phyloP scores from a whole-genome alignment of 2,797 vertebrate genomes.

The Galagoides demidoff region DNA sequence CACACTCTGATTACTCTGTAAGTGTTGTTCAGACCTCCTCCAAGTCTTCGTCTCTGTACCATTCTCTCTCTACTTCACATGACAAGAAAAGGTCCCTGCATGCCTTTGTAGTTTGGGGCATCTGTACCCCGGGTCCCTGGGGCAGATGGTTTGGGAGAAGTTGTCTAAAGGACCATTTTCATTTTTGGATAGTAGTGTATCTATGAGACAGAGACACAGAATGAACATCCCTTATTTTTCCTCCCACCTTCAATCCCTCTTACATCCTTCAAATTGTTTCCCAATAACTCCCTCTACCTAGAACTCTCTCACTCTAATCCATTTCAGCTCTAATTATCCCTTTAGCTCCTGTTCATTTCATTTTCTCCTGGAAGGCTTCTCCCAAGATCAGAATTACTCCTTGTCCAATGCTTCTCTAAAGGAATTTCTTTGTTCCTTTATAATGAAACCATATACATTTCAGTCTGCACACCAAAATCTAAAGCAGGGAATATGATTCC shows the following conservation, averaged over 20 bases:
- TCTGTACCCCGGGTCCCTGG: not conserved
- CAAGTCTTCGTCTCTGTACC: not conserved
- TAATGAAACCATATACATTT: not conserved
- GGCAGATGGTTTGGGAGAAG: not conserved
- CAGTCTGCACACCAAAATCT: slow-evolving; percentile 22
- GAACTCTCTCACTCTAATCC: not conserved
- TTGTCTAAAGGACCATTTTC: not conserved
- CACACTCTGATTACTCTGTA: not conserved
- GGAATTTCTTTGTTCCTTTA: not conserved
- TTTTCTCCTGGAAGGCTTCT: slow-evolving; percentile 13
- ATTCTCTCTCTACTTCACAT: not conserved
- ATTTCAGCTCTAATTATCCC: not conserved
- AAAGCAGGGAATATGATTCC: not conserved
- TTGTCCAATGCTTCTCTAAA: not conserved
- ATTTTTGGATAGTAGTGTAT: not conserved
- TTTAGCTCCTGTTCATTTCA: not conserved
- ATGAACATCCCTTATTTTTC: not conserved
- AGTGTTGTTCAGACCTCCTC: not conserved
- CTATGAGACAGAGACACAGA: not conserved
- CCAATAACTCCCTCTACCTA: not conserved
- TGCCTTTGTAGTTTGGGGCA: not conserved
- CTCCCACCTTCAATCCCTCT: not conserved
- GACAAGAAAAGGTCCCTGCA: not conserved
- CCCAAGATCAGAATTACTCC: not conserved
- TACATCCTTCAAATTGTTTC: not conserved